Evolutionary conservation across 92 coral and sea anemone genomes (phyloP).

Genomic region (Siderastrea siderea): DNA sequence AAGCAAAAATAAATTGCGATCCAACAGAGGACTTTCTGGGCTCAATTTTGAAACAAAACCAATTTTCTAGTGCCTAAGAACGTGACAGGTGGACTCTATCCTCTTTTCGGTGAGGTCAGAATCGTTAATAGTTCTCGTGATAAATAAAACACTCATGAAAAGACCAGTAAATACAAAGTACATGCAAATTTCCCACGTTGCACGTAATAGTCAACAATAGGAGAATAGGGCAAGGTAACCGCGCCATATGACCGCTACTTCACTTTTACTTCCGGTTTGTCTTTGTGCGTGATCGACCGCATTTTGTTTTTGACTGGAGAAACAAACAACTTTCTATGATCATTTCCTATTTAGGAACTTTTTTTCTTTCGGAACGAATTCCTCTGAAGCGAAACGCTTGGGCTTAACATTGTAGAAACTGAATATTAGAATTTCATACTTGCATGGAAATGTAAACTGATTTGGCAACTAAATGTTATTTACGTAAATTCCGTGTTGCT

Average conservation of each 20-base stretch:
- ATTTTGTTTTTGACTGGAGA: background rate
- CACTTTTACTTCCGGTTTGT: constrained; percentile 29
- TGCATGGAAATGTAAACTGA: background rate
- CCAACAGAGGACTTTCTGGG: background rate
- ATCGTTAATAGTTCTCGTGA: constrained; percentile 28
- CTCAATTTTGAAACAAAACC: background rate
- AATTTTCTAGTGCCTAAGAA: background rate
- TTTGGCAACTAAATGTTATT: background rate
- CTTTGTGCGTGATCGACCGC: constrained; percentile 6
- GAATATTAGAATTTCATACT: no score
- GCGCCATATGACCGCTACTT: background rate
- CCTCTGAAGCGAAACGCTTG: no score
- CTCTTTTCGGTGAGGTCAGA: constrained; percentile 46
- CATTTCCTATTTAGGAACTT: background rate
- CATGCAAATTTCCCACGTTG: background rate
- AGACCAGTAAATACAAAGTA: constrained; percentile 3
- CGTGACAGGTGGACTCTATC: constrained; percentile 34
- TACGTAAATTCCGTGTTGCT: background rate
- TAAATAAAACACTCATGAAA: background rate
- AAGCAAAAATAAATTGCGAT: background rate
- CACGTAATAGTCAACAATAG: constrained; percentile 26
- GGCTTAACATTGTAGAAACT: no score
- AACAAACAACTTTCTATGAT: background rate
- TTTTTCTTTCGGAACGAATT: background rate
- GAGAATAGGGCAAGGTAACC: background rate